These are phyloP conservation scores for Saxicola maurus DNA, from an alignment of 2,797 vertebrate species.

Conservation along the genomic window DNA sequence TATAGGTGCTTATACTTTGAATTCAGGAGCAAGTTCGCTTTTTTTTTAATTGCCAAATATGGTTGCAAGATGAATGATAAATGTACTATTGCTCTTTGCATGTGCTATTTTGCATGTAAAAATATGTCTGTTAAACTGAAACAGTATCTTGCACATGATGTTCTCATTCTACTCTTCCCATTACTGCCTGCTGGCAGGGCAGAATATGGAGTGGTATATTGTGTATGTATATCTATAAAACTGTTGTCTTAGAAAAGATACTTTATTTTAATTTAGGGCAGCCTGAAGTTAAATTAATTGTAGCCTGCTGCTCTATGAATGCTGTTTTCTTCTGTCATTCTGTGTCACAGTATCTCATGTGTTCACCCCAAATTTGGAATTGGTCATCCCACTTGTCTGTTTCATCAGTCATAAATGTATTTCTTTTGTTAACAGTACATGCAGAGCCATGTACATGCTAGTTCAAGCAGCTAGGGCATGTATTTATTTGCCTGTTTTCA, in stretches of 20 bases:
- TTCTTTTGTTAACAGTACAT: background rate
- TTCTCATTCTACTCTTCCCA: background rate
- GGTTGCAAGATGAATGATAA: background rate
- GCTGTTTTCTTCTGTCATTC: background rate
- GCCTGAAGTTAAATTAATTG: background rate
- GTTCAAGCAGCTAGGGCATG: background rate
- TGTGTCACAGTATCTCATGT: background rate
- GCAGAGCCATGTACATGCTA: background rate
- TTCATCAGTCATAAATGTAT: background rate
- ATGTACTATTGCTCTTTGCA: background rate
- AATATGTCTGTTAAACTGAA: background rate
- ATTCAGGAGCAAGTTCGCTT: background rate
- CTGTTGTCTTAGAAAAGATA: background rate
- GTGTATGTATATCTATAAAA: background rate
- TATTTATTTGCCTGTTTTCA: background rate
- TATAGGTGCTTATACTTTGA: background rate
- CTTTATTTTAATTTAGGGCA: background rate
- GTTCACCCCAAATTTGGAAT: background rate
- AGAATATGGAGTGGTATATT: background rate
- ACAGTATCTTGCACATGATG: background rate
- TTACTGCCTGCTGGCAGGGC: background rate
- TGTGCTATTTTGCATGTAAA: background rate
- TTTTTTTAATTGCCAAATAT: background rate
- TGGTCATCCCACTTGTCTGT: background rate
- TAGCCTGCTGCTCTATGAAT: background rate